Base-by-base conservation (phyloP, 2,797 vertebrate genomes). In the Heteromormyrus szaboi region DNA sequence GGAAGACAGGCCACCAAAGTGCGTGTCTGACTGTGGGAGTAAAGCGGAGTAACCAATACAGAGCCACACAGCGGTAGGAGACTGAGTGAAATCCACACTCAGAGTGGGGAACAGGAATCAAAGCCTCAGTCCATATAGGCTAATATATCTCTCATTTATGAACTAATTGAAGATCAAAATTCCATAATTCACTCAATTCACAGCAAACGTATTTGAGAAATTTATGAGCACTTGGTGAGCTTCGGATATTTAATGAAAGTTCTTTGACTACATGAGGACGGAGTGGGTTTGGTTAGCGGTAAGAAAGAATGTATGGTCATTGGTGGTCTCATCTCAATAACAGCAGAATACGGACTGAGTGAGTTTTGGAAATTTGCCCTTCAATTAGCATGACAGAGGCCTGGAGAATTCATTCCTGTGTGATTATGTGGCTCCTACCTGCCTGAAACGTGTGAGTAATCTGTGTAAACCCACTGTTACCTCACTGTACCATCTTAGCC, bases 361-460 rank as follows among this genome's bases (percentile, higher is more conserved):
- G 62, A 68, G 25, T 33, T 68, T 68, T 68, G 12, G 65, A 37
- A 17, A 72, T 37, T 72, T 72, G 65, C 62, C 2, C 65, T 33
- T 33, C 65, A 68, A 14, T 72, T 72, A 72, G 29, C 65, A 37
- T 72, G 65, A 37, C 29, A 17, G 33, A 37, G 12, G 9, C 12
- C 29, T 37, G 25, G 65, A 72, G 12, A 84, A 50, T 84, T 50
- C 19, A 50, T 84, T 50, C 41, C 44, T 25, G 19, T n/a, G 19
- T 51, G 41, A 51, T 25, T 51, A 22, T 50, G n/a, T 22, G 5
- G 87, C 86, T 29, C 44, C 53, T 81, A 17, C n/a, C n/a, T 76
- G 53, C 37, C 29, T 84, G 56, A 83, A 59, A 85, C 51, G 88
- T 88, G 51, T 89, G 51, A 14, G 41, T 59, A 79, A 44, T 72